A percentile compares a stretch with the other conserved stretches of the same genome.
Evolutionary conservation across 2,113 vertebrate species (phyloP).

Genomic region (Gasterosteus nipponicus): DNA sequence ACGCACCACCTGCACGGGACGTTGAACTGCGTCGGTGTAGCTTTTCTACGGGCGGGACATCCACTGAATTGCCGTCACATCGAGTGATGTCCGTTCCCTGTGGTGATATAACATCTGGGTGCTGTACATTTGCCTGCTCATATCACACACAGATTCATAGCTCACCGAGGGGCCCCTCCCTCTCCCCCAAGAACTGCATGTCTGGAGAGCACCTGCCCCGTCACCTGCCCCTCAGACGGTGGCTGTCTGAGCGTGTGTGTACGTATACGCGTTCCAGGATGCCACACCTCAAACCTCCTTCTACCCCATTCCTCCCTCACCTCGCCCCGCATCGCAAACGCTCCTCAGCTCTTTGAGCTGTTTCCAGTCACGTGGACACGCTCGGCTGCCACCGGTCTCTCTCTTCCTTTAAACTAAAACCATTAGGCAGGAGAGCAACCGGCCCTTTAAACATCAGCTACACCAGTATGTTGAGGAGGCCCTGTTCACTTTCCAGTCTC

Average conservation of each 20-base stretch:
- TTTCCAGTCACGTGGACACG: slow-evolving; percentile 1
- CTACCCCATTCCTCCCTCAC: background rate
- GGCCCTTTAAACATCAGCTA: slow-evolving; percentile 11
- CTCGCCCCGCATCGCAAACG: slow-evolving; percentile 23
- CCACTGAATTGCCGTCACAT: background rate
- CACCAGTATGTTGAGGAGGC: slow-evolving; percentile 26
- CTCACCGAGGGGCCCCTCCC: slow-evolving; percentile 7
- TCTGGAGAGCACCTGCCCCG: slow-evolving; percentile 77
- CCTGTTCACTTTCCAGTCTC: slow-evolving; percentile 49
- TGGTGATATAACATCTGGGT: slow-evolving; percentile 12
- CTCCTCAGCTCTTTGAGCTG: background rate
- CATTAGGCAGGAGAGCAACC: slow-evolving; percentile 20
- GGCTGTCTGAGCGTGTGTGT: slow-evolving; percentile 48
- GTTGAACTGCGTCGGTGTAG: slow-evolving; percentile 49
- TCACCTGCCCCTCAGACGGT: slow-evolving; percentile 78
- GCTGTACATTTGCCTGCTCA: slow-evolving; percentile 34
- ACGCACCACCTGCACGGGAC: slow-evolving; percentile 46
- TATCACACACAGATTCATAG: slow-evolving; percentile 45
- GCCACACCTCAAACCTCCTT: slow-evolving; percentile 44
- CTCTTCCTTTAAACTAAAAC: slow-evolving; percentile 32
- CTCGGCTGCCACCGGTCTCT: background rate
- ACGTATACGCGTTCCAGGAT: slow-evolving; percentile 33
- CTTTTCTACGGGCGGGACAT: slow-evolving; percentile 45
- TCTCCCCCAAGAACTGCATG: slow-evolving; percentile 25
- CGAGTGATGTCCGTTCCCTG: background rate